Evolutionary conservation across 92 coral and sea anemone genomes (phyloP).

Genomic region (Metridium senile): DNA sequence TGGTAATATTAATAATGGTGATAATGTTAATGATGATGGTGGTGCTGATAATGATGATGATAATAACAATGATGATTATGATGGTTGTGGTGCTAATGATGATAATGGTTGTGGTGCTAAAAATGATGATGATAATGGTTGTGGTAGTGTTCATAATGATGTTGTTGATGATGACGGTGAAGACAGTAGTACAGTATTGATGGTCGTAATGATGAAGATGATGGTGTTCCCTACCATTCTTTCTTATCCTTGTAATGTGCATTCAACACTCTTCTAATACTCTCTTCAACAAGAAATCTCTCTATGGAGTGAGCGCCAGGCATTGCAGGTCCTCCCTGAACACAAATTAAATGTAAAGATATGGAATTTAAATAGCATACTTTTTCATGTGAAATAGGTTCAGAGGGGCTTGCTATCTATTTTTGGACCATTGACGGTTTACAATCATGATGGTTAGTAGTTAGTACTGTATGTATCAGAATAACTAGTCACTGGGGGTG

Average conservation of each 20-base stretch:
- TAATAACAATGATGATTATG: too few species aligned
- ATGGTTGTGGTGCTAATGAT: too few species aligned
- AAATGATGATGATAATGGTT: too few species aligned
- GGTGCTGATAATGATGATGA: not conserved
- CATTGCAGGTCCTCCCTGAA: conserved; percentile 93
- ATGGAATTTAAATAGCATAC: too few species aligned
- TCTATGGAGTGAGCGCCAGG: conserved; percentile 99
- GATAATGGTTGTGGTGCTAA: too few species aligned
- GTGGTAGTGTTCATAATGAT: too few species aligned
- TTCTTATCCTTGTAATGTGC: conserved; percentile 93
- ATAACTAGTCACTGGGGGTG: too few species aligned
- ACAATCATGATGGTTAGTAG: too few species aligned
- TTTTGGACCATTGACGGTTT: too few species aligned
- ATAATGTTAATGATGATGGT: not conserved
- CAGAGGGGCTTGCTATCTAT: too few species aligned
- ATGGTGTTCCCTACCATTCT: conserved; percentile 91
- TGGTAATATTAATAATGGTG: not conserved
- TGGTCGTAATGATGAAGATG: not conserved
- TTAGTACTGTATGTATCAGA: too few species aligned
- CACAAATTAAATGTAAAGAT: not conserved
- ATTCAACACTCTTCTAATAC: conserved; percentile 78
- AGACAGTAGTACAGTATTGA: not conserved
- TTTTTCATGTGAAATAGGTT: too few species aligned
- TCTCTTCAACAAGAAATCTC: conserved; percentile 91
- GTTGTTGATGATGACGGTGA: not conserved